Percentiles rank a stretch among this genome's conserved stretches.
Evolutionary conservation across 1,140 invertebrate genomes (phyloP).

Genomic region (Microplitis mediator): DNA sequence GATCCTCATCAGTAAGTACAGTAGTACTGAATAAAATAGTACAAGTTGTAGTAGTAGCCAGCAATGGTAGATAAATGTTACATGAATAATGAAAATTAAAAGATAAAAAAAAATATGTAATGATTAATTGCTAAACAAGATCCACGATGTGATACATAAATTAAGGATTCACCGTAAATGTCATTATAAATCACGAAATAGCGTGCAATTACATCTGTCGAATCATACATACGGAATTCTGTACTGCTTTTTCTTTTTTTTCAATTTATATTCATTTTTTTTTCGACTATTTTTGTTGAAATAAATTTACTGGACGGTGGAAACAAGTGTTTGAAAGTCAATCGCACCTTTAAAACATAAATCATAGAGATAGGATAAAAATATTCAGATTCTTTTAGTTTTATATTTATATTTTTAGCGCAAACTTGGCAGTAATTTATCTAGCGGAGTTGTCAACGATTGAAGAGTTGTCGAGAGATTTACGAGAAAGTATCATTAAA

Average conservation of each 20-base stretch:
- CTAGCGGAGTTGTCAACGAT: neutral
- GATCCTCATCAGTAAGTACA: neutral
- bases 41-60: neutral
- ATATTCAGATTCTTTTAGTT: neutral
- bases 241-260: neutral
- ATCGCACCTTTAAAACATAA: neutral
- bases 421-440: constrained; percentile 8
- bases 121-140: constrained; percentile 17
- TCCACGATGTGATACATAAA: constrained; percentile 11
- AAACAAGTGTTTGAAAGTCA: constrained; percentile 22
- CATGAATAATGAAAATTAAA: neutral
- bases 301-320: neutral
- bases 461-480: neutral
- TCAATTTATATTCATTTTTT: neutral
- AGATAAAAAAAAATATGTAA: neutral
- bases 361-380: constrained; percentile 1
- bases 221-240: neutral
- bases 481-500: neutral
- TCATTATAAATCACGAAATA: constrained; percentile 13
- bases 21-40: neutral
- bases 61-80: neutral
- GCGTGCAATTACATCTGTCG: constrained; percentile 8
- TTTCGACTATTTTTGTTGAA: neutral
- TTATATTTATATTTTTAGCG: neutral
- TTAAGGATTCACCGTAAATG: neutral